A percentile compares a stretch with the other conserved stretches of the same genome.
Conservation (phyloP, 2,888 invertebrate genomes). For the Hydropsyche betteni region DNA sequence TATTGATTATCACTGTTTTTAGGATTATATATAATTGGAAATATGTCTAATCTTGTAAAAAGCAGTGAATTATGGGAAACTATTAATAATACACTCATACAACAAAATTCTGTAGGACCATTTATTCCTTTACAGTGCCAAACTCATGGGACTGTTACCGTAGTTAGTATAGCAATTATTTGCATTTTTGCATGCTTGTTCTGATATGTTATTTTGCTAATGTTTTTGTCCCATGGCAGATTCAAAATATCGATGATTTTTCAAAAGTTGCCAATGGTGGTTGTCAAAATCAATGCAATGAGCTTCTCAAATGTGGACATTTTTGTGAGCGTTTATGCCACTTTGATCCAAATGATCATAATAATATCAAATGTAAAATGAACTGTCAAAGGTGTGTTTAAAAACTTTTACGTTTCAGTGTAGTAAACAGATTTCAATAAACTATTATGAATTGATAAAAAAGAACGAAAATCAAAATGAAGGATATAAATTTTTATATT, state of each 20-base stretch:
- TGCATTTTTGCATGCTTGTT: background rate
- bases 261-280: constrained; percentile 68
- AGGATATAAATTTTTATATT: no score
- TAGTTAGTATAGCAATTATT: background rate
- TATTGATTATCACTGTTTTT: no score
- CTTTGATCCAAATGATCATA: constrained; percentile 12
- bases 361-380: constrained; percentile 59
- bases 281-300: constrained; percentile 66
- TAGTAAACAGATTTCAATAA: no score
- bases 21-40: constrained; percentile 76
- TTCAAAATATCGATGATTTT: constrained; percentile 60
- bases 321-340: constrained; percentile 71
- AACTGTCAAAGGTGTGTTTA: constrained; percentile 58
- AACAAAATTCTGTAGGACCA: constrained; percentile 61
- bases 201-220: no score
- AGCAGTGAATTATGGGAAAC: constrained; percentile 66
- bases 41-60: constrained; percentile 65
- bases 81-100: constrained; percentile 62
- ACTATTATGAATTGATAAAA: background rate
- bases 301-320: constrained; percentile 69
- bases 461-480: no score
- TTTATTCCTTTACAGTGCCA: constrained; percentile 63
- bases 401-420: background rate
- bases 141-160: constrained; percentile 57
- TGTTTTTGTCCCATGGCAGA: constrained; percentile 52